Evolutionary conservation across 1,140 invertebrate genomes (phyloP), one percentile per base, ranked within the genome.

Genomic region (Chymomyza costata): DNA sequence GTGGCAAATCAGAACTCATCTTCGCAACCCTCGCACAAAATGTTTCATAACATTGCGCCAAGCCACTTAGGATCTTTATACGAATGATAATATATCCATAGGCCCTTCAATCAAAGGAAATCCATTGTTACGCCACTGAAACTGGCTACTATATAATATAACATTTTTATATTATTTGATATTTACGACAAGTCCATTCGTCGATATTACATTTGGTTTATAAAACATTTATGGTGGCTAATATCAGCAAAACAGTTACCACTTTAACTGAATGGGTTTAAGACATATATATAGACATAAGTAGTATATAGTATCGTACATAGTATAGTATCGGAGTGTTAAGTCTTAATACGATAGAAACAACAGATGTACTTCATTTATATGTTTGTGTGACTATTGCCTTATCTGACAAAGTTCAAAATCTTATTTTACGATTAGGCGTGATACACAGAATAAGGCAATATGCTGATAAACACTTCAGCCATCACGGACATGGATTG

Each of bases 401-500:
- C n/a, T n/a, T 80, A 80, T 80, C 73, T 73, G 55, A 37, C 49
- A 28, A 73, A 80, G 67, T 81, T 68, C 50, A 80, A 80, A 80
- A 80, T 80, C 73, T 81, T 80, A 80, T 80, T 80, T 80, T 80
- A 80, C 68, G 73, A 80, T 80, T 78, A 57, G 35, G 25, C 65
- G 62, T 80, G 64, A 80, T 80, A 80, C 73, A 52, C 56, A 73
- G 68, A 66, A 55, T 60, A 74, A 63, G 68, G 68, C 56, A 44
- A 8, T 8, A 45, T 49, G 55, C 66, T 76, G 71, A 76, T 78
- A 76, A 64, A 62, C 50, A 55, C 31, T 54, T 18, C 21, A 51
- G 43, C 34, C 61, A 44, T 52, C 65, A 47, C n/a, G n/a, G n/a
- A n/a, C n/a, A n/a, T n/a, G n/a, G n/a, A n/a, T n/a, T n/a, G n/a